phyloP scores from a whole-genome alignment of 2,888 invertebrate genomes.

The Bombylius discolor region DNA sequence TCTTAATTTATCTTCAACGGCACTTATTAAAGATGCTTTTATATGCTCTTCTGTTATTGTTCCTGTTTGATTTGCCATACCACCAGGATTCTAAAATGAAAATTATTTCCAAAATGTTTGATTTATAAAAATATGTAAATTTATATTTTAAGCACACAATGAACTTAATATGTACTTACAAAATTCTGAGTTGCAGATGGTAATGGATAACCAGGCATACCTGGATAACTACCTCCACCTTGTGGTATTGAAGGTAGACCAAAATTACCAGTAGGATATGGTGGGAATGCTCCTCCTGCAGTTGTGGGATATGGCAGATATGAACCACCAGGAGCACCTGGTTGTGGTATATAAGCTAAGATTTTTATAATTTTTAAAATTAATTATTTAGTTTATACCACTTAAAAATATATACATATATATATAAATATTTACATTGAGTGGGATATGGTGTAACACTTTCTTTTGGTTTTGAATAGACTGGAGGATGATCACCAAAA shows the following conservation, averaged over 20 bases:
- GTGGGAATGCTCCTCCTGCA: conserved; percentile 35
- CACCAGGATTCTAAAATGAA: conserved; percentile 24
- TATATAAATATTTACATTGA: conserved; percentile 14
- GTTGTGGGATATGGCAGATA: conserved; percentile 34
- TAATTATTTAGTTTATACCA: neutral
- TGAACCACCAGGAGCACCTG: conserved; percentile 32
- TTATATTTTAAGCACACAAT: neutral
- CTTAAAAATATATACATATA: neutral
- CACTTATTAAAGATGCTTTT: conserved; percentile 81
- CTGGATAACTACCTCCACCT: conserved; percentile 36
- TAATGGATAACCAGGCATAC: conserved; percentile 17
- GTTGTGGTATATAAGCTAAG: conserved; percentile 37
- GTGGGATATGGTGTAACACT: conserved; percentile 42
- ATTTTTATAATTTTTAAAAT: neutral
- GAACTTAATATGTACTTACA: neutral
- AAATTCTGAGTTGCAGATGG: conserved; percentile 17
- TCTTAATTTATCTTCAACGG: conserved; percentile 87
- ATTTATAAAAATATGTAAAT: neutral
- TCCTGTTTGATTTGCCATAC: conserved; percentile 44
- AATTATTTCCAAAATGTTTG: neutral
- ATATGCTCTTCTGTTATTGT: conserved; percentile 95
- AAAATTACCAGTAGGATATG: conserved; percentile 26
- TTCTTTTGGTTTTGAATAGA: conserved; percentile 61
- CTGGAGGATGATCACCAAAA: conserved; percentile 93
- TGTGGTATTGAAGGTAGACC: conserved; percentile 12